phyloP scores from a whole-genome alignment of 2,113 vertebrate species.

The Onychostoma macrolepis region DNA sequence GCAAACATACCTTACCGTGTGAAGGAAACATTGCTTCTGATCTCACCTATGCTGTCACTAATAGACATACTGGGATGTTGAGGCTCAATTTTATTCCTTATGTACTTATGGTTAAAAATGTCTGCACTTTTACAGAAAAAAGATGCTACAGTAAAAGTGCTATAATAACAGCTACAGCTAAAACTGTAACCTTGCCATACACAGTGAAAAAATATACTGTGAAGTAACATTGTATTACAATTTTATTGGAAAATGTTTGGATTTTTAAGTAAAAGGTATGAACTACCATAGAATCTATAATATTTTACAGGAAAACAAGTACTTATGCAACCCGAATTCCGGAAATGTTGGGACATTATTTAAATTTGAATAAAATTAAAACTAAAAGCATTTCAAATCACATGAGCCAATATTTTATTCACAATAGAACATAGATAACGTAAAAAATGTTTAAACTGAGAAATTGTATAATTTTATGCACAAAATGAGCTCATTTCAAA shows the following conservation, averaged over 20 bases:
- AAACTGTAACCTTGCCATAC: background rate
- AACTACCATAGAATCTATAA: background rate
- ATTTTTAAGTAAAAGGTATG: background rate
- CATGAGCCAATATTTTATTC: too few species aligned
- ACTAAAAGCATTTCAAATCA: too few species aligned
- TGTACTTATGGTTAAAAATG: background rate
- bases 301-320: background rate
- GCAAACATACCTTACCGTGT: slow-evolving; percentile 10
- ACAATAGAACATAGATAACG: too few species aligned
- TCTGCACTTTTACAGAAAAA: background rate
- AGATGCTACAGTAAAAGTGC: background rate
- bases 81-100: background rate
- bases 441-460: too few species aligned
- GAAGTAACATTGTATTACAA: background rate
- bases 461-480: too few species aligned
- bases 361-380: too few species aligned
- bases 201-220: background rate
- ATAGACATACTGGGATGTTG: slow-evolving; percentile 6
- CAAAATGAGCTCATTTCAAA: too few species aligned
- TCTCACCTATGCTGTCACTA: slow-evolving; percentile 20
- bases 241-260: background rate
- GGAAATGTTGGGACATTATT: too few species aligned
- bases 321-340: background rate
- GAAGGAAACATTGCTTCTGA: slow-evolving; percentile 18
- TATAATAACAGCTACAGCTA: background rate